Conservation (phyloP, 2,113 vertebrate species). For the Fukomys damarensis region DNA sequence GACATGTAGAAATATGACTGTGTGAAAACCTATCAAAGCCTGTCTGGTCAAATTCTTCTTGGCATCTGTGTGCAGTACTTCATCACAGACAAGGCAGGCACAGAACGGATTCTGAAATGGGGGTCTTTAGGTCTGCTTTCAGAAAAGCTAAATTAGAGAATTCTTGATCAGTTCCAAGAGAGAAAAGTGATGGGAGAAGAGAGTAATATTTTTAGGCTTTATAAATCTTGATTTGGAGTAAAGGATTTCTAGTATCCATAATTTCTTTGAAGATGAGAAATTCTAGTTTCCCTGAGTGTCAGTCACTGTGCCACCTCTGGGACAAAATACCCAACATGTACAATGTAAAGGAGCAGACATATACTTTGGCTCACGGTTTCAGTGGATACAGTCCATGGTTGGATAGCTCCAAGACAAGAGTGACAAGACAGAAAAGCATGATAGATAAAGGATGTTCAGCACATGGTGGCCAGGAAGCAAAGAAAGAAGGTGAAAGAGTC, state of each 20-base stretch:
- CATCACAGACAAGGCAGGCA: neutral
- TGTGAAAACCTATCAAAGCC: neutral
- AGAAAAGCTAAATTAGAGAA: neutral
- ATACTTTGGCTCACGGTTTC: neutral
- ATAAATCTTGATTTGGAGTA: neutral
- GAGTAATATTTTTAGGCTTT: neutral
- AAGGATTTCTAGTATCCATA: neutral
- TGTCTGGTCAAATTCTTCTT: neutral
- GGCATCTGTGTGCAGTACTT: neutral
- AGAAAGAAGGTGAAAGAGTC: neutral
- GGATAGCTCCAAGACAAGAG: neutral
- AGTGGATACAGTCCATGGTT: neutral
- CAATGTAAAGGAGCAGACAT: neutral
- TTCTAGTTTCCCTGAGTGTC: neutral
- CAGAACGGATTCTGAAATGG: neutral
- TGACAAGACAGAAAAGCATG: neutral
- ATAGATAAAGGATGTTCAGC: neutral
- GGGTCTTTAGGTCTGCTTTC: neutral
- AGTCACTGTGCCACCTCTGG: neutral
- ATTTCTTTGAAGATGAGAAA: neutral
- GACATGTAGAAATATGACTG: neutral
- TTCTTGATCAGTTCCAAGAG: neutral
- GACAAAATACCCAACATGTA: neutral
- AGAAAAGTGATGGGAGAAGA: neutral
- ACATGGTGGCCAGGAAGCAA: neutral